A percentile compares a stretch with the other conserved stretches of the same genome.
Evolutionary conservation across 2,888 invertebrate species (phyloP).

Genomic region (Tetranychus truncatus): DNA sequence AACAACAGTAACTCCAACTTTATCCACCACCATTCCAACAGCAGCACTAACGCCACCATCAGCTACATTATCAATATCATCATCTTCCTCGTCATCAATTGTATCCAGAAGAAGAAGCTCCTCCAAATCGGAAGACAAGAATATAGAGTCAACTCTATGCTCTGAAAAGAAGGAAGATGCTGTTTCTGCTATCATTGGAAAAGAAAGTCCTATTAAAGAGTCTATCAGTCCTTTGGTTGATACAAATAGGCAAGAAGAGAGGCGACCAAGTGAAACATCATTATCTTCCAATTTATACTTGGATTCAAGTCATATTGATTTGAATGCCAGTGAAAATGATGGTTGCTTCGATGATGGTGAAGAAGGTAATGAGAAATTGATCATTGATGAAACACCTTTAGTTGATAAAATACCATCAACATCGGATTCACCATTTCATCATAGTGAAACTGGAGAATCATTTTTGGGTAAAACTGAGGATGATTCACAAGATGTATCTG

Average conservation of each 20-base stretch:
- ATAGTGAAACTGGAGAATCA: background rate
- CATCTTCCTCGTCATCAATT: background rate
- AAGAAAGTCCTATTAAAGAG: background rate
- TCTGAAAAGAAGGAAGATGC: background rate
- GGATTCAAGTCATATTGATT: conserved; percentile 5
- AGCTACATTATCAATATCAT: background rate
- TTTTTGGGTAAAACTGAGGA: conserved; percentile 2
- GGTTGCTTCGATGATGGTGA: background rate
- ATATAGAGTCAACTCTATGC: background rate
- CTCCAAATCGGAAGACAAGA: background rate
- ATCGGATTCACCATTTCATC: background rate
- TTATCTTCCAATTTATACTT: background rate
- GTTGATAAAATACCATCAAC: conserved; percentile 5
- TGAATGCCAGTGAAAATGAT: conserved; percentile 8
- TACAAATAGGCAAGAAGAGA: background rate
- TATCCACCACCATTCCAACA: background rate
- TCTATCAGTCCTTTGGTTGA: background rate
- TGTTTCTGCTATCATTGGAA: background rate
- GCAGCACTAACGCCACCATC: background rate
- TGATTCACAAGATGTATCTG: background rate
- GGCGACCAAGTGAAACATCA: conserved; percentile 1
- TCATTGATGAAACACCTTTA: conserved; percentile 8
- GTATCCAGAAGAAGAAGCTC: background rate
- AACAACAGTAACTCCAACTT: background rate
- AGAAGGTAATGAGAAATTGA: conserved; percentile 10